Evolutionary conservation across 1,140 invertebrate species (phyloP).

Genomic region (Bombus fervidus): DNA sequence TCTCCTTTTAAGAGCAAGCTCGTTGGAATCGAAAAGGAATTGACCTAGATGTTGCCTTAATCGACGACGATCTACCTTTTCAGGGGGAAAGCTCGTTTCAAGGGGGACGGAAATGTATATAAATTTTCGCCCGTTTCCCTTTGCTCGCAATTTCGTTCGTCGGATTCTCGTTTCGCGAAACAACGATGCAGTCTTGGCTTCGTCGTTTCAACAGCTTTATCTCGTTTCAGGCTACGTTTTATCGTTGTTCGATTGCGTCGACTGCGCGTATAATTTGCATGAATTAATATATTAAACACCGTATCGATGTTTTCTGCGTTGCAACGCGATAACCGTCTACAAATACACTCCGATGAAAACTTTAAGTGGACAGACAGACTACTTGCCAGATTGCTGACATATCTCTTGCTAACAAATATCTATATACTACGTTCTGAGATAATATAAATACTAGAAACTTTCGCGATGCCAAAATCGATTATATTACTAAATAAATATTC

Average conservation of each 20-base stretch:
- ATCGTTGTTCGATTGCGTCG: constrained; percentile 18
- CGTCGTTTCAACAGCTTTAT: constrained; percentile 50
- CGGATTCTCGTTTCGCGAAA: constrained; percentile 48
- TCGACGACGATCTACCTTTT: constrained; percentile 57
- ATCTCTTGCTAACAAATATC: not conserved
- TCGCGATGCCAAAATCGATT: not conserved
- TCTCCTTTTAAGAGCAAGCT: not conserved
- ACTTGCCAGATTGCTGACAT: not conserved
- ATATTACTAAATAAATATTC: not conserved
- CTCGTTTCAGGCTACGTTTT: constrained; percentile 28
- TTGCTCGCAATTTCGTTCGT: constrained; percentile 14
- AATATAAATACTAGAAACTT: not conserved
- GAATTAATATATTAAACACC: not conserved
- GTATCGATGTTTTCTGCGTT: not conserved
- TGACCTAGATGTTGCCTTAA: constrained; percentile 39
- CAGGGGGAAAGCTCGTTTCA: not conserved
- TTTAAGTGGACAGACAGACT: not conserved
- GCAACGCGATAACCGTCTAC: not conserved
- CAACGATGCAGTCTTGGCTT: constrained; percentile 40
- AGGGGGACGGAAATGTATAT: constrained; percentile 29
- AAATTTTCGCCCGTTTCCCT: constrained; percentile 31
- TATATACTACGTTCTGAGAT: not conserved
- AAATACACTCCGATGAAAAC: not conserved
- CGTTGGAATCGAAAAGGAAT: constrained; percentile 13
- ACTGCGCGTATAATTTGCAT: not conserved